Percentiles rank a stretch among this genome's conserved stretches.
Evolutionary conservation across 2,113 vertebrate genomes (phyloP).

Genomic region (Rhinogobius similis): DNA sequence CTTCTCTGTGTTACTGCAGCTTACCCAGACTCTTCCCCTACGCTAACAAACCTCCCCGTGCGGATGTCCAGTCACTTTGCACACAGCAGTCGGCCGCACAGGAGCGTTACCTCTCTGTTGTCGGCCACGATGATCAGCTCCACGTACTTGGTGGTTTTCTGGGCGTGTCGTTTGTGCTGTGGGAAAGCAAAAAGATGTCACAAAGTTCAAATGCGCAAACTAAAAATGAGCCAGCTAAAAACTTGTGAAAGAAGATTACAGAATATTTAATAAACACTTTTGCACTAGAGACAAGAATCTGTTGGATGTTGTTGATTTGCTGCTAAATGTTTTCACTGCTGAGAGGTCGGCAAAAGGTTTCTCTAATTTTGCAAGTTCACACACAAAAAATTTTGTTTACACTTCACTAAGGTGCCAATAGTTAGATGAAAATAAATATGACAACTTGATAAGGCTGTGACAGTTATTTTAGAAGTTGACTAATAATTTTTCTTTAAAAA

Average conservation of each 20-base stretch:
- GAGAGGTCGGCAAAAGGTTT: too few relatives aligned
- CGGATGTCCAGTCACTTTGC: slow-evolving; percentile 8
- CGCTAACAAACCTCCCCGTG: slow-evolving; percentile 6
- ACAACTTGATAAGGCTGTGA: too few relatives aligned
- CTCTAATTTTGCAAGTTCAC: too few relatives aligned
- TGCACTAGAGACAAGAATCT: too few relatives aligned
- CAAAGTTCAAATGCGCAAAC: background rate
- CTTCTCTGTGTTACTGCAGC: slow-evolving; percentile 39
- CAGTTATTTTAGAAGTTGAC: too few relatives aligned
- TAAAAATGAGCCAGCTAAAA: background rate
- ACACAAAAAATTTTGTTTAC: too few relatives aligned
- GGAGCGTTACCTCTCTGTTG: slow-evolving; percentile 90
- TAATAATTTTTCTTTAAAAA: too few relatives aligned
- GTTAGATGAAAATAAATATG: too few relatives aligned
- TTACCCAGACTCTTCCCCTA: slow-evolving; percentile 20
- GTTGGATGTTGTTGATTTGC: too few relatives aligned
- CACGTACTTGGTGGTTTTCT: slow-evolving; percentile 94
- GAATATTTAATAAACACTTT: too few relatives aligned
- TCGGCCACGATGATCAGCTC: slow-evolving; percentile 97
- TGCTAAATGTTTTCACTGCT: too few relatives aligned
- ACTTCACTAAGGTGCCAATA: too few relatives aligned
- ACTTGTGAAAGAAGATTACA: background rate
- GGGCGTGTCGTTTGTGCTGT: slow-evolving; percentile 89
- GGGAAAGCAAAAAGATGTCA: slow-evolving; percentile 23
- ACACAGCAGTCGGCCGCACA: slow-evolving; percentile 8